Percentiles rank a stretch among this genome's conserved stretches.
Evolutionary conservation across 2,797 vertebrate genomes (phyloP).

Genomic region (Acomys russatus): DNA sequence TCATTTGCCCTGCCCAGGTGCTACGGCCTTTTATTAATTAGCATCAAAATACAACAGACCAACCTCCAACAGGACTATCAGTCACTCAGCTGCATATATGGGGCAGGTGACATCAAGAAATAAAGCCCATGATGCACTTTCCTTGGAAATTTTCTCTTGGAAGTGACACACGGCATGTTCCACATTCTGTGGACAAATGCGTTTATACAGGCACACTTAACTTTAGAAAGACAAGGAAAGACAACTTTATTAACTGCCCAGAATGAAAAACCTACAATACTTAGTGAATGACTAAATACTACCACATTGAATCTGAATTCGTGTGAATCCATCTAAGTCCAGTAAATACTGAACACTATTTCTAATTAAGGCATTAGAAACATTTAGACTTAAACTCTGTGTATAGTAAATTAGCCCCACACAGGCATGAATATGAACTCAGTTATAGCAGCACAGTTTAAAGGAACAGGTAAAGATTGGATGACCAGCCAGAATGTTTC

Average conservation of each 20-base stretch:
- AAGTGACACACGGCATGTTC: neutral
- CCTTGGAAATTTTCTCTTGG: neutral
- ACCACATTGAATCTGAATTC: neutral
- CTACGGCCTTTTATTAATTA: too few species aligned
- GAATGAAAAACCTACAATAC: neutral
- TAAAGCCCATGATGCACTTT: neutral
- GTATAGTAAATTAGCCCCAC: neutral
- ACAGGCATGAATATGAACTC: conserved; percentile 17
- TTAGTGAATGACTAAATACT: neutral
- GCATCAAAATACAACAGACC: too few species aligned
- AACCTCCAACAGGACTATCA: too few species aligned
- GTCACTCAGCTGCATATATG: neutral
- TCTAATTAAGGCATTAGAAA: conserved; percentile 24
- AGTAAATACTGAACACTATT: neutral
- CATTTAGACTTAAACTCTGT: neutral
- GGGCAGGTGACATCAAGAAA: neutral
- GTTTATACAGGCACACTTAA: neutral
- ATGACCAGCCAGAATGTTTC: neutral
- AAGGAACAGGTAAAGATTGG: neutral
- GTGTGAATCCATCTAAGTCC: neutral
- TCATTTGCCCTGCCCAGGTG: too few species aligned
- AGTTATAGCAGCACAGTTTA: neutral
- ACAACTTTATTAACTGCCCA: neutral
- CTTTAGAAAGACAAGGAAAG: neutral
- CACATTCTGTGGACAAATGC: neutral